A percentile compares a stretch with the other conserved stretches of the same genome.
phyloP scores from a whole-genome alignment of 2,888 invertebrate species.

The Synergus itoensis region DNA sequence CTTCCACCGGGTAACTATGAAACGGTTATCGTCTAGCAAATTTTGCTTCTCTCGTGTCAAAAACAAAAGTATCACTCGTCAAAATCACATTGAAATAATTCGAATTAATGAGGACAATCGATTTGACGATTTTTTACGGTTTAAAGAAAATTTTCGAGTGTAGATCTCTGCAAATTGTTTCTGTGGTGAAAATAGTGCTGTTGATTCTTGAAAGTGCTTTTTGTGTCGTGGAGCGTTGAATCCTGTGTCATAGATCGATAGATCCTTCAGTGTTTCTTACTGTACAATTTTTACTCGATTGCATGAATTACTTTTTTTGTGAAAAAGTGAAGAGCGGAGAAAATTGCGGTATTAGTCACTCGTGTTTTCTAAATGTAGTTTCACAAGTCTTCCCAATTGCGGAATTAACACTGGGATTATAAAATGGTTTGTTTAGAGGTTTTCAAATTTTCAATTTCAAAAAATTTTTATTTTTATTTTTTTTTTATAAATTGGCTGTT shows the following conservation, averaged over 20 bases:
- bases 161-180: neutral
- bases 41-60: neutral
- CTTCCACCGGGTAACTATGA: conserved; percentile 36
- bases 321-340: conserved; percentile 15
- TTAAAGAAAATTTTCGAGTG: too few relatives aligned
- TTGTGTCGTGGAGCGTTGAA: neutral
- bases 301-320: neutral
- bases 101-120: too few relatives aligned
- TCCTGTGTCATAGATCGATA: neutral
- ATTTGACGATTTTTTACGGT: too few relatives aligned
- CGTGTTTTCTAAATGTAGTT: conserved; percentile 5
- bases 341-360: conserved; percentile 1
- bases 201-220: neutral
- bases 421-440: conserved; percentile 14
- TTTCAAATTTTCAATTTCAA: too few relatives aligned
- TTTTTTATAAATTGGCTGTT: too few relatives aligned
- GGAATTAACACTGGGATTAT: neutral
- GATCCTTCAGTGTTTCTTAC: neutral
- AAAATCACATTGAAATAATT: neutral
- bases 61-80: neutral
- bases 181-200: neutral
- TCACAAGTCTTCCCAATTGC: neutral
- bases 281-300: neutral
- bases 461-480: too few relatives aligned
- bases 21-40: neutral